Evolutionary conservation across 2,113 vertebrate species (phyloP).

Genomic region (Lepisosteus osseus): DNA sequence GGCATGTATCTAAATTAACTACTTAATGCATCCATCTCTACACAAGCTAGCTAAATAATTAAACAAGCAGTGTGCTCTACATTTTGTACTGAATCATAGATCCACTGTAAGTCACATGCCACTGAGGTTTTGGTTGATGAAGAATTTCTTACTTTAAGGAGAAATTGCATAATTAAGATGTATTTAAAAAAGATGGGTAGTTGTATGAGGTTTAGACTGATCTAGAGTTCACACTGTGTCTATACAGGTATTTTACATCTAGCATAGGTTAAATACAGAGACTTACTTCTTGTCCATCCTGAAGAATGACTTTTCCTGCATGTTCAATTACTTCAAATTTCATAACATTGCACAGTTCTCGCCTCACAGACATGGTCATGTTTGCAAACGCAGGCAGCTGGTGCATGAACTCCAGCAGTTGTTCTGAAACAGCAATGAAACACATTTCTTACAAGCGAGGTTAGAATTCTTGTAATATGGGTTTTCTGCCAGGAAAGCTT

Average conservation of each 20-base stretch:
- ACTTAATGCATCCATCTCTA: slow-evolving; percentile 26
- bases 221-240: too few species aligned
- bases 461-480: too few species aligned
- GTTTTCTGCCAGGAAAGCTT: too few species aligned
- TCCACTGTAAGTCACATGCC: too few species aligned
- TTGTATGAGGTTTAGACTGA: too few species aligned
- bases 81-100: too few species aligned
- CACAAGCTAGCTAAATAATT: slow-evolving; percentile 31
- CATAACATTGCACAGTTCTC: slow-evolving; percentile 93
- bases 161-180: too few species aligned
- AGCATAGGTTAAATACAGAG: too few species aligned
- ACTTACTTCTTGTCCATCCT: slow-evolving; percentile 85
- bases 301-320: slow-evolving; percentile 82
- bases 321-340: slow-evolving; percentile 94
- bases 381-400: slow-evolving; percentile 95
- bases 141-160: too few species aligned
- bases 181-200: too few species aligned
- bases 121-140: too few species aligned
- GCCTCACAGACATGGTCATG: slow-evolving; percentile 97
- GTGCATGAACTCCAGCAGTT: slow-evolving; percentile 94
- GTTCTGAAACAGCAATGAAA: slow-evolving; percentile 66
- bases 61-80: slow-evolving; percentile 7
- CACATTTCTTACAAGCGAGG: not conserved
- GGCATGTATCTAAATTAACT: slow-evolving; percentile 53
- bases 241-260: too few species aligned